Evolutionary conservation across 2,113 vertebrate genomes (phyloP).

Genomic region (Chionodraco myersi): DNA sequence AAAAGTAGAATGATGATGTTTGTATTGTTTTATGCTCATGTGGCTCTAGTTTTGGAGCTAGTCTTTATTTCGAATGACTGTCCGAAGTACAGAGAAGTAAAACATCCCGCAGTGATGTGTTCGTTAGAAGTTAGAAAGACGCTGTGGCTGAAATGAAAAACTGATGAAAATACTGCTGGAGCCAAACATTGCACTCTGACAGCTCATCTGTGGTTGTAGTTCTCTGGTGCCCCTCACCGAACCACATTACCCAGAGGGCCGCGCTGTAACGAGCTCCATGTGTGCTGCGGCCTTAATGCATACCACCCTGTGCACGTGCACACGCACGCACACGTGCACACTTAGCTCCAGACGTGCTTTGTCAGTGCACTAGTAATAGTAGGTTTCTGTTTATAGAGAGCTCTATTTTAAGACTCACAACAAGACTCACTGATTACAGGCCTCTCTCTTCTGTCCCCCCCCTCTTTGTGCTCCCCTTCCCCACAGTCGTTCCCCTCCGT

Average conservation of each 20-base stretch:
- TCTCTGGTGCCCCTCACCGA: slow-evolving; percentile 59
- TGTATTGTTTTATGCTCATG: slow-evolving; percentile 7
- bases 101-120: background rate
- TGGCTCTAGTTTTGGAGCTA: background rate
- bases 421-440: slow-evolving; percentile 85
- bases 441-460: slow-evolving; percentile 61
- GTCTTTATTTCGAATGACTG: slow-evolving; percentile 19
- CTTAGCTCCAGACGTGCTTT: slow-evolving; percentile 79
- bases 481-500: slow-evolving; percentile 44
- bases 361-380: slow-evolving; percentile 84
- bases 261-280: slow-evolving; percentile 78
- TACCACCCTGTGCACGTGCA: slow-evolving; percentile 23
- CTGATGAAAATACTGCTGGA: slow-evolving; percentile 42
- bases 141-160: slow-evolving; percentile 21
- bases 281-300: slow-evolving; percentile 73
- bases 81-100: slow-evolving; percentile 3
- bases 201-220: slow-evolving; percentile 78
- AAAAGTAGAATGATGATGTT: background rate
- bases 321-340: slow-evolving; percentile 44
- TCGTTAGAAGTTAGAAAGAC: background rate
- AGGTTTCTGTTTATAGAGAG: slow-evolving; percentile 85
- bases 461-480: slow-evolving; percentile 49
- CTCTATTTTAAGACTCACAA: slow-evolving; percentile 88
- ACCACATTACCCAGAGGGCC: slow-evolving; percentile 84
- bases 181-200: slow-evolving; percentile 62